phyloP scores from a whole-genome alignment of 2,797 vertebrate genomes.

The Acipenser oxyrinchus region DNA sequence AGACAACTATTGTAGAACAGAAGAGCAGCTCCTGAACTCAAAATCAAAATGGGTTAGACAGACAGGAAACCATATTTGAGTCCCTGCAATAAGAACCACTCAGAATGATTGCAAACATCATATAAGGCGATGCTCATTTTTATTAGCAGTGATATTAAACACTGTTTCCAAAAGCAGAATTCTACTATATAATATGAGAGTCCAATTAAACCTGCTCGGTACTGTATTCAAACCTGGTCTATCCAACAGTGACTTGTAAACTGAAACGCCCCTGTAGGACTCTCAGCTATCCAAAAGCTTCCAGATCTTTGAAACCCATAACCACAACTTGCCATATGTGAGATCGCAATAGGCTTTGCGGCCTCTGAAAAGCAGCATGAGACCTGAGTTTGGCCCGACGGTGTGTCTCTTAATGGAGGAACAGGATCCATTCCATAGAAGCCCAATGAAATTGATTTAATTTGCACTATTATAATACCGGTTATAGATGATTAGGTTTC shows the following conservation, averaged over 20 bases:
- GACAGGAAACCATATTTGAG: too few species aligned
- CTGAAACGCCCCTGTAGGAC: conserved; percentile 15
- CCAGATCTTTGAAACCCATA: conserved; percentile 1
- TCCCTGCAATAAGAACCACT: too few species aligned
- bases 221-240: too few species aligned
- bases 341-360: conserved; percentile 2
- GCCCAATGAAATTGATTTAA: conserved; percentile 18
- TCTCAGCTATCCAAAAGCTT: neutral
- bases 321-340: conserved; percentile 1
- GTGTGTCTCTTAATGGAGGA: conserved; percentile 14
- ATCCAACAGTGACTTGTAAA: conserved; percentile 31
- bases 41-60: too few species aligned
- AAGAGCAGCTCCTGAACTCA: too few species aligned
- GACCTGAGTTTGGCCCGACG: neutral
- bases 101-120: too few species aligned
- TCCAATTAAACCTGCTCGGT: too few species aligned
- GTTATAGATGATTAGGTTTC: conserved; percentile 17
- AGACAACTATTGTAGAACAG: too few species aligned
- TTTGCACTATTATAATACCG: conserved; percentile 15
- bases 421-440: conserved; percentile 13
- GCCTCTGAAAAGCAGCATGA: conserved; percentile 4
- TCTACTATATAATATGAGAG: too few species aligned
- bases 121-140: too few species aligned
- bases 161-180: too few species aligned
- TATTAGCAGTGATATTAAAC: too few species aligned